Base-by-base conservation (phyloP, 2,113 vertebrate species). In the Caracal caracal region DNA sequence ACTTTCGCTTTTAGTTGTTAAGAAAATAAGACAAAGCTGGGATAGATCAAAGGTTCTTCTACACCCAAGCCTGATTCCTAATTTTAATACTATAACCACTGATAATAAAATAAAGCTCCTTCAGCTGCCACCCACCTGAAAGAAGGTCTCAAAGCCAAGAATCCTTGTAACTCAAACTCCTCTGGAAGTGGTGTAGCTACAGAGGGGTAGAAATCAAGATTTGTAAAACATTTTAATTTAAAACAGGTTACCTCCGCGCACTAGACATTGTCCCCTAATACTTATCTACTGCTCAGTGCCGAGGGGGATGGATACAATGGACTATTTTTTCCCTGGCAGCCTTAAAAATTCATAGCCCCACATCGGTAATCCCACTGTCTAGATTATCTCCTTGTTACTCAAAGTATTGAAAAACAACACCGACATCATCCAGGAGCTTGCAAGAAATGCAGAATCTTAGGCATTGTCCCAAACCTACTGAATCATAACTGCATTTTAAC, bases 121-220 rank as follows among this genome's bases (percentile, higher is more conserved):
- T 81, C 47, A 94, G 53, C 47, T 76, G 85, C 51, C 49, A 97
- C 98, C 75, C 88, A 99, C 99, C 99, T 99, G 98, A 99, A 99
- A 0, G 99, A 99, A 6, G 99, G 99, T 71, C 99, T 99, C 93
- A 99, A 99, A 88, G 99, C 99, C 98, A 99, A 95, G 98, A 99
- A 99, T 73, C 99, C 99, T 98, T 99, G 99, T 93, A 99, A 98
- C 97, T 99, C 99, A 99, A 99, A 99, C 98, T 99, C 99, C 97
- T 99, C 99, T 51, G 99, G 99, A 98, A 99, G 99, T 0, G 99
- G 99, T 40, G 98, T 99, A 88, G 98, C 99, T 99, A 98, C 94
- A 90, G 81, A 97, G 97, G 6, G 82, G 35, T 26, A 30, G 56
- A 97, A 98, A 97, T n/a, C 26, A 97, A 90, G 0, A 2, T 92